These are phyloP conservation scores for Bettongia penicillata DNA, from an alignment of 2,113 vertebrate species.

Conservation along the genomic window DNA sequence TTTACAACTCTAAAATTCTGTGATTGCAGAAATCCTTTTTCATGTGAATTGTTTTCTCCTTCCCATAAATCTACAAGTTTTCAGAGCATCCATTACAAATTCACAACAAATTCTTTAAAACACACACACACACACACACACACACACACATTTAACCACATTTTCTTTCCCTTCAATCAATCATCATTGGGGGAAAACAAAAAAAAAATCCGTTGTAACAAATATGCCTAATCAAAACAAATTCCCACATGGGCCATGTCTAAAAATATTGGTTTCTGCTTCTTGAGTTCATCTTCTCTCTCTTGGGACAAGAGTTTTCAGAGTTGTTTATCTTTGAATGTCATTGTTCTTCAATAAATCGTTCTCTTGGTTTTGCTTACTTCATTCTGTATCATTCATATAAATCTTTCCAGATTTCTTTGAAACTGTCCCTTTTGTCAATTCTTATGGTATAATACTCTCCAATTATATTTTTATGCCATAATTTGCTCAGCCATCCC, in stretches of 20 bases:
- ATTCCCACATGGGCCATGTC: not conserved
- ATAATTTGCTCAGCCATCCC: not conserved
- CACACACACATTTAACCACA: not conserved
- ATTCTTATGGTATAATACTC: not conserved
- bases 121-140: not conserved
- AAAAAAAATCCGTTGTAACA: not conserved
- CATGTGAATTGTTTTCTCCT: conserved; percentile 7
- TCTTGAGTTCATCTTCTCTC: not conserved
- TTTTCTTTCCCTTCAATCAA: not conserved
- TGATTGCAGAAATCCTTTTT: conserved; percentile 2
- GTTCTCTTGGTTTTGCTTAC: not conserved
- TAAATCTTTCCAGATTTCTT: not conserved
- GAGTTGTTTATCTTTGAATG: not conserved
- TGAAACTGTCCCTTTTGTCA: not conserved
- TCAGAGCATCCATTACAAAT: not conserved
- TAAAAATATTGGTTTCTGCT: not conserved
- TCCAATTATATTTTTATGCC: not conserved
- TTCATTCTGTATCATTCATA: not conserved
- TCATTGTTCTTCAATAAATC: not conserved
- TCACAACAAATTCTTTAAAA: conserved; percentile 34
- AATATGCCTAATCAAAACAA: not conserved
- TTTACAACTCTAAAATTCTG: conserved; percentile 3
- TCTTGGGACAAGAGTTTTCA: not conserved
- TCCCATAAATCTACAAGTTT: not conserved
- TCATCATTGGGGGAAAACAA: not conserved